Evolutionary conservation across 2,797 vertebrate genomes (phyloP).

Genomic region (Numenius phaeopus): DNA sequence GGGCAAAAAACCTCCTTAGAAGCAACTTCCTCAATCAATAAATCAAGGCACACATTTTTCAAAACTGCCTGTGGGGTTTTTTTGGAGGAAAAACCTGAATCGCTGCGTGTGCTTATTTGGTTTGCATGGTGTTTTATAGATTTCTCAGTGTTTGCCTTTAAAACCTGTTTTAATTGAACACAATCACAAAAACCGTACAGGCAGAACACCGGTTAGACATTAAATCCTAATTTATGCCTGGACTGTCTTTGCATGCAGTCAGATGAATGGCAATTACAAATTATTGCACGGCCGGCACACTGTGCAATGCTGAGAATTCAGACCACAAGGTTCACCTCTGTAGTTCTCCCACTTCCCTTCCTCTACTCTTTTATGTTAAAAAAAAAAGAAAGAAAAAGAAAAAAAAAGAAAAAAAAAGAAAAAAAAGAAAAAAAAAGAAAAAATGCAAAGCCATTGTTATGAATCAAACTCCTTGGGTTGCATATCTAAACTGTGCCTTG

Average conservation of each 20-base stretch:
- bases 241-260: background rate
- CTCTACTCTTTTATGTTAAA: background rate
- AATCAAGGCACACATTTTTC: background rate
- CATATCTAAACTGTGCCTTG: background rate
- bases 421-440: no score
- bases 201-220: background rate
- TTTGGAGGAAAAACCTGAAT: background rate
- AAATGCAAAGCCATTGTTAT: background rate
- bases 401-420: no score
- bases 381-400: accelerated
- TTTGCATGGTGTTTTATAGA: background rate
- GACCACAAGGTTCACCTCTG: background rate
- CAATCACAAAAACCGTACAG: background rate
- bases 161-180: background rate
- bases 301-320: background rate
- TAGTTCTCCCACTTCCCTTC: background rate
- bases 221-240: background rate
- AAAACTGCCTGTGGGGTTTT: background rate
- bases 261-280: background rate
- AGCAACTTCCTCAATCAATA: background rate
- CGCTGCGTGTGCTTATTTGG: background rate
- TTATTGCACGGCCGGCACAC: background rate
- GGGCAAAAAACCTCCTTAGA: background rate
- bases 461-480: background rate
- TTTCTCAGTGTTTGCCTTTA: background rate